Base-by-base conservation (phyloP, 2,888 invertebrate genomes). In the Pseudococcus longispinus region DNA sequence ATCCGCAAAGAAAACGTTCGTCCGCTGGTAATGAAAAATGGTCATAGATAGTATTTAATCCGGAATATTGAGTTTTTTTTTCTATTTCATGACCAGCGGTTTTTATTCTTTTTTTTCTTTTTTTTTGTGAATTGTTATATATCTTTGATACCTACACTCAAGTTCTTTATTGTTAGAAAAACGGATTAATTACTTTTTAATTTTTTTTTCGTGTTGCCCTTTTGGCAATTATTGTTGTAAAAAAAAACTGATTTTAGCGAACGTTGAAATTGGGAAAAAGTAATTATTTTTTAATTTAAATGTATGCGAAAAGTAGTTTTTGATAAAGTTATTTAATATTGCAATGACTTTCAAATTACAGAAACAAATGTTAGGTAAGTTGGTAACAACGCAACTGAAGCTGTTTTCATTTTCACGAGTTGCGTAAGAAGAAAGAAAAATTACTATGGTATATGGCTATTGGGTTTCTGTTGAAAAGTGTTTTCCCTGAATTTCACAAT, bases 1-100 rank as follows among this genome's bases (percentile, higher is more conserved):
- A 80, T 29, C 18, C 86, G 86, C 32, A 86, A 86, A 55, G 86
- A 86, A 86, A 86, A 86, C 32, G 80, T 86, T 26, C 86, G 80
- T 26, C 86, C 86, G 18, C 23, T 77, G 26, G 29, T 80, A 6
- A n/a, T 86, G 46, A 86, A 86, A 80, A 86, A 86, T 29, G 86
- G 86, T 5, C 86, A 86, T 20, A 86, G 86, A 55, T 86, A 86
- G 86, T 77, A 74, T 51, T 86, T 46, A 3, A 55, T 83, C 11
- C 23, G 32, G 32, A 8, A 32, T 37, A 60, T 23, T 1, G 1
- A 23, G 23, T 60, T 23, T 74, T 8, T 70, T 29, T 23, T 83
- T 83, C 29, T 8, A 46, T n/a, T 26, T 29, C 26, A 51, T 46
- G 23, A 83, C n/a, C 4, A 26, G 29, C 18, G 29, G 26, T 13